Evolutionary conservation across 2,888 invertebrate genomes (phyloP), one percentile per base, ranked within the genome.

Genomic region (Lamproptera curius): DNA sequence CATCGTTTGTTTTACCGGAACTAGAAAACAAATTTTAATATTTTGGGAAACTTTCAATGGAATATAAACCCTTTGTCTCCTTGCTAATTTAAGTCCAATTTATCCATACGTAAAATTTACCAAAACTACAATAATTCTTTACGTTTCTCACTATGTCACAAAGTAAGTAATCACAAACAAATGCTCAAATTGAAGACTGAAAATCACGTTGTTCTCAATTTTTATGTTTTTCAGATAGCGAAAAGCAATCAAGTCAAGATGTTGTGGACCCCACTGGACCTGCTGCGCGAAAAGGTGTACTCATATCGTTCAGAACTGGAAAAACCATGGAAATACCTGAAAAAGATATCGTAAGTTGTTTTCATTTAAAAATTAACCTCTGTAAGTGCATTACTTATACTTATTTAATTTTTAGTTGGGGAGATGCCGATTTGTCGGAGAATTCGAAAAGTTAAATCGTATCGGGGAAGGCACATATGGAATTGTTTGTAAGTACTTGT

Each of bases 381-480:
- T 5, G 5, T 34, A 14, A 34, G 2, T 9, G 33, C 13, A 13
- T 10, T 6, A 6, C 13, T 46, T 55, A 57, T 54, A 38, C 35
- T 26, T 28, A 26, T 31, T 34, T 16, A 47, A 51, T 59, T 81
- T 80, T 53, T 68, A 96, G 96, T 88, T 95, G 57, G 97, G 97
- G 16, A 90, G 93, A 70, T 98, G 98, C 73, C 89, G 98, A 55
- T 95, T 95, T 74, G 98, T 99, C 1, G 95, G 96, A 8, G 98
- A 98, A 73, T 99, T 98, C 87, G 98, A 99, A 73, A 99, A 99
- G 80, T 76, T 99, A 6, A 98, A 98, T 75, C 91, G 97, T 56
- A 96, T 99, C 61, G 99, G 99, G 0, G 98, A 99, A 89, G 98
- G 99, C 55, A 98, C 98, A 0, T 99, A 99, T 79, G 99, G 99